Evolutionary conservation across 2,797 vertebrate species (phyloP).

Genomic region (Perodicticus potto): DNA sequence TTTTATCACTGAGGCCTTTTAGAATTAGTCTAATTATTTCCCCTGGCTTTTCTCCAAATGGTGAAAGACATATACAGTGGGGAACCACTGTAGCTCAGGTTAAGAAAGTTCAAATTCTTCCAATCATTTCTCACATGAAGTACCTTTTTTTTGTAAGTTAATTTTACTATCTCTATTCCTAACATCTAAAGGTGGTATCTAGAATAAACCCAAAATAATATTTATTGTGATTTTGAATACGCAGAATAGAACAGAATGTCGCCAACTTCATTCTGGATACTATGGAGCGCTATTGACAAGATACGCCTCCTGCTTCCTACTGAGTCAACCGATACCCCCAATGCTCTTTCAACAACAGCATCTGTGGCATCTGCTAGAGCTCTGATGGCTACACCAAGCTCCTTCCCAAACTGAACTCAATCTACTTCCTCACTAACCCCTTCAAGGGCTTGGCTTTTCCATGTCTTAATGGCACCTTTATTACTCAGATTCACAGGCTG

Average conservation of each 20-base stretch:
- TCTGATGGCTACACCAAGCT: neutral
- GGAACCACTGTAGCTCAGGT: neutral
- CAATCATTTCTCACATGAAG: neutral
- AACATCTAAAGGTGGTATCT: neutral
- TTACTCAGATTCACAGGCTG: neutral
- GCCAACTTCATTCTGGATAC: neutral
- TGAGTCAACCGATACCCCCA: neutral
- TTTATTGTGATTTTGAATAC: neutral
- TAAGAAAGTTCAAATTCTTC: conserved; percentile 33
- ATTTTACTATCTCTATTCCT: neutral
- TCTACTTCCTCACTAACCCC: neutral
- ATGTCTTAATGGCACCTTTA: neutral
- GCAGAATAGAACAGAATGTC: neutral
- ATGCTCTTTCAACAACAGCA: neutral
- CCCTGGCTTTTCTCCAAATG: conserved; percentile 45
- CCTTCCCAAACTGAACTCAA: neutral
- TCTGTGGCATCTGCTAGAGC: neutral
- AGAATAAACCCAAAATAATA: conserved; percentile 1
- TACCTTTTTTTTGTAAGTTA: neutral
- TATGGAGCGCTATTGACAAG: neutral
- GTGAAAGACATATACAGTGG: neutral
- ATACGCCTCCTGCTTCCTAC: neutral
- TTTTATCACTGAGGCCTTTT: neutral
- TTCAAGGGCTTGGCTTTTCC: neutral
- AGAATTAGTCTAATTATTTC: conserved; percentile 45